Evolutionary conservation across 2,797 vertebrate species (phyloP), one percentile per base, ranked within the genome.

Genomic region (Channallabes apus): DNA sequence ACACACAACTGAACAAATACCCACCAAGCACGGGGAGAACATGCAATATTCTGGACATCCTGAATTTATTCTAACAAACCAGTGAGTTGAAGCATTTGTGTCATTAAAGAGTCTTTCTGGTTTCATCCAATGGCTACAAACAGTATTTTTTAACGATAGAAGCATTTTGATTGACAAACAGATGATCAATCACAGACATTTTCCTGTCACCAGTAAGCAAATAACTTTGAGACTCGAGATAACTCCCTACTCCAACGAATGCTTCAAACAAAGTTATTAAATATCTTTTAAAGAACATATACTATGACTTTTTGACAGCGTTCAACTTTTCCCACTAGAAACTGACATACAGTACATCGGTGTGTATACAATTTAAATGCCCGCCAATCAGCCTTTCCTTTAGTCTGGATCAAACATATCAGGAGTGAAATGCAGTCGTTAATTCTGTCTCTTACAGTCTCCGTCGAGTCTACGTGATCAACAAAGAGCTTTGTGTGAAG

Each of bases 401-500:
- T 29, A 11, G 29, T 20, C 29, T 69, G 27, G n/a, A 54, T 76
- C 8, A 22, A 72, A 62, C 17, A 76, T 65, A 27, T 72, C 54
- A 65, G 59, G 17, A 29, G 20, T 80, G 62, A 54, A 83, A 54
- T 22, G 35, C 71, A 51, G 38, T 32, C 62, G 78, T 35, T 78
- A 64, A 38, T 68, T 88, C 67, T 88, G 58, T 32, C 51, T 86
- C 29, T 82, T 62, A n/a, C 91, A 96, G 95, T 89, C 91, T 94
- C 73, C 90, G 92, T 79, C 94, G 95, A 20, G 91, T 96, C 84
- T 96, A 96, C 11, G 92, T 96, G 86, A 95, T 96, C 93, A 96
- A 96, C 93, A 96, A 95, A 0, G 95, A 96, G 90, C 93, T 95
- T 90, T 96, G 95, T 29, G 84, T 90, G 87, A 93, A 95, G 91